phyloP scores from a whole-genome alignment of 1,140 invertebrate genomes.

The Procambarus clarkii region DNA sequence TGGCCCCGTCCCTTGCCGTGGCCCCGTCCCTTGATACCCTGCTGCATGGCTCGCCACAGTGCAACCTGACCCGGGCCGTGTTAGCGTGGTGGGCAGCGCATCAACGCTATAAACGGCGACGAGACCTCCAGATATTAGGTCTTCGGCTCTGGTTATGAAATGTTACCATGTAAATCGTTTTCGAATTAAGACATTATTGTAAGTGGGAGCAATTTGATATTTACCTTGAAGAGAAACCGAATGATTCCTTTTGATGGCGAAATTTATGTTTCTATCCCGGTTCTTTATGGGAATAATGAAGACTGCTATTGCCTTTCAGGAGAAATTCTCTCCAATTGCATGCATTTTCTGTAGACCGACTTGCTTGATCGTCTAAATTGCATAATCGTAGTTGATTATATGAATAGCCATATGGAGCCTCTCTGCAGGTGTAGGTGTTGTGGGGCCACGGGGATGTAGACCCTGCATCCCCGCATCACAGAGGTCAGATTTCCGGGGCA shows the following conservation, averaged over 20 bases:
- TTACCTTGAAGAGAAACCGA: slow-evolving; percentile 28
- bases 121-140: background rate
- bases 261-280: slow-evolving; percentile 19
- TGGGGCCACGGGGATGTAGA: background rate
- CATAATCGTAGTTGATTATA: slow-evolving; percentile 50
- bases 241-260: slow-evolving; percentile 39
- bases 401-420: slow-evolving; percentile 42
- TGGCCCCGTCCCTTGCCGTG: background rate
- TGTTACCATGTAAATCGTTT: slow-evolving; percentile 30
- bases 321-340: slow-evolving; percentile 52
- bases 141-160: slow-evolving; percentile 12
- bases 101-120: background rate
- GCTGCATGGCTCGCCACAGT: no score
- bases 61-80: background rate
- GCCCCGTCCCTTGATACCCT: background rate
- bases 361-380: slow-evolving; percentile 54
- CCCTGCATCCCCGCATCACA: background rate
- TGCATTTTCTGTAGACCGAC: slow-evolving; percentile 49
- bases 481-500: slow-evolving; percentile 20
- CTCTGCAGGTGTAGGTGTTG: slow-evolving; percentile 39
- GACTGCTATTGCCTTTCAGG: slow-evolving; percentile 46
- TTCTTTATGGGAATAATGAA: slow-evolving; percentile 42
- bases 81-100: background rate
- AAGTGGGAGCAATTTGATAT: slow-evolving; percentile 35
- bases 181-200: slow-evolving; percentile 47